Base-by-base conservation (phyloP, 2,888 invertebrate species). In the Euproctis similis region DNA sequence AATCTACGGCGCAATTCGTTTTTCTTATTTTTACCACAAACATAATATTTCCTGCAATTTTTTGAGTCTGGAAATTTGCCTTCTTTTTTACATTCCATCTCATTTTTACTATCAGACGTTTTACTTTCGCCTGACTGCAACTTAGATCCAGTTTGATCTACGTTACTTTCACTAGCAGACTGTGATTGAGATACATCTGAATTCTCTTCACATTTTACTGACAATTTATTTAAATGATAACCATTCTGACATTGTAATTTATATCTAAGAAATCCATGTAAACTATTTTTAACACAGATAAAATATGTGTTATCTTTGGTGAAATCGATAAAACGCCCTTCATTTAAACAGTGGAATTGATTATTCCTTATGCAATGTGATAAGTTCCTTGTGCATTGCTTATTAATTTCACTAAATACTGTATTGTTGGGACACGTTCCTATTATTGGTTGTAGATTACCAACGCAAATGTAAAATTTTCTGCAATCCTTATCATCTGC, bases 381-480 rank as follows among this genome's bases (percentile, higher is more conserved):
- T 30, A 75, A 59, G 40, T 84, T 72, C 36, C 65, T 74, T 14
- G 82, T 84, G 50, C 86, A 87, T 40, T 69, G 74, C 37, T 77
- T 78, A 34, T 61, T 66, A 14, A 70, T 52, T 30, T 78, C 73
- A 48, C 84, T 84, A 35, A 80, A 85, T 29, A 84, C 76, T 14
- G 81, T 78, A 34, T 70, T 64, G 7, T 42, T 46, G 10, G 85
- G 85, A 39, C 85, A 85, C 27, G 36, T 47, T 18, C 74, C 69
- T 19, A 57, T 34, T 19, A 75, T 47, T 14, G 76, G 66, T 33
- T 60, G 35, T n/a, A 38, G 25, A 30, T 41, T 59, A 8, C 76
- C 74, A 8, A 68, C 53, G 41, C 87, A 88, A 26, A 77, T 71
- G 42, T 86, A 87, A 51, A 86, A 87, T 47, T 78, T 81, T 26